Evolutionary conservation across 2,113 vertebrate genomes (phyloP), one percentile per base, ranked within the genome.

Genomic region (Campylorhamphus procurvoides): DNA sequence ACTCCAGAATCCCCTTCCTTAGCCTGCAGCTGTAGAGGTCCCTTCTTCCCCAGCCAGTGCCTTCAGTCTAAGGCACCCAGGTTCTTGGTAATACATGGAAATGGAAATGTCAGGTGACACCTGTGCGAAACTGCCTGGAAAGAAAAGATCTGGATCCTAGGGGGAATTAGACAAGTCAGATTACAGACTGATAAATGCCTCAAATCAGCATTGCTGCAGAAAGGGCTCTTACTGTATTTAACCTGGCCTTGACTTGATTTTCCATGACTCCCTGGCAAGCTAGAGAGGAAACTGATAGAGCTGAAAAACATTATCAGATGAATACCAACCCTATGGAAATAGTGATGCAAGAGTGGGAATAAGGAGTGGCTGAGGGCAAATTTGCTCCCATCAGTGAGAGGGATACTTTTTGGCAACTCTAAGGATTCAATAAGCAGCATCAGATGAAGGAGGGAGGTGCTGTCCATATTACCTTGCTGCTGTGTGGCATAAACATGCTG

Each of bases 331-430:
- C 14, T 35, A 44, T 6, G 8, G 47, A 66, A 74, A 37, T 35
- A 76, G 27, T 0, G 0, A 33, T 22, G 18, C 33, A 37, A 29
- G 31, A 66, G 12, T 35, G 25, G 10, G 25, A 62, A 19, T 31
- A 52, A 62, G 7, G 8, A 29, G 24, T 37, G 22, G 4, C 3
- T 16, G 39, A 71, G 17, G 29, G 40, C 13, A 56, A 28, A 40
- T 46, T 76, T 80, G 7, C 12, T 62, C 22, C 24, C 7, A 2
- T 18, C 40, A 42, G 14, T 50, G 22, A 64, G 58, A 56, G 5
- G 23, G 25, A 5, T 20, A 42, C 25, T 71, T 50, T 49, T 56
- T 56, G 60, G 7, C 20, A 75, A 44, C 18, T 71, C 58, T n/a
- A 66, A 50, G 18, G 11, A 17, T 40, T 56, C 24, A 35, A 13